Percentiles rank a stretch among this genome's conserved stretches.
These are phyloP conservation scores for Podabrus alpinus DNA, from an alignment of 2,888 invertebrate genomes.

Conservation along the genomic window DNA sequence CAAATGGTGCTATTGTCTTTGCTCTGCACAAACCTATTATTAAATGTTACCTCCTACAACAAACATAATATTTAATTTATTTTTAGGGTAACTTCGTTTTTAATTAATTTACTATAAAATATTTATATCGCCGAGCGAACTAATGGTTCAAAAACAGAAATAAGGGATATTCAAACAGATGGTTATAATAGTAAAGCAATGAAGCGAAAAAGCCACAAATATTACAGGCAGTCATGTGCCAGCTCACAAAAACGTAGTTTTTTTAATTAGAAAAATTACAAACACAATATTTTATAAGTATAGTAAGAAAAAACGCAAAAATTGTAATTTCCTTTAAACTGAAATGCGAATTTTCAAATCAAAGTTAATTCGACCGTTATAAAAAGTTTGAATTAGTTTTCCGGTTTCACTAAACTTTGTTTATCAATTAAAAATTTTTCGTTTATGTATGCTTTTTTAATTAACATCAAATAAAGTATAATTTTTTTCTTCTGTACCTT, in stretches of 20 bases:
- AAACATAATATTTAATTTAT: neutral
- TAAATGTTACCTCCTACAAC: neutral
- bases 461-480: neutral
- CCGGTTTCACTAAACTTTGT: slow-evolving; percentile 30
- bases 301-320: slow-evolving; percentile 33
- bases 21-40: neutral
- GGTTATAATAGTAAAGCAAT: slow-evolving; percentile 20
- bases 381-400: slow-evolving; percentile 39
- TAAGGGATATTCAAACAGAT: slow-evolving; percentile 12
- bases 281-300: slow-evolving; percentile 38
- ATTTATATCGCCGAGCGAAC: neutral
- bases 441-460: neutral
- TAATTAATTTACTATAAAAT: neutral
- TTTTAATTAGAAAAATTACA: slow-evolving; percentile 47
- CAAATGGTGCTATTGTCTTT: neutral
- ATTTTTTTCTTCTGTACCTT: neutral
- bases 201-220: slow-evolving; percentile 27
- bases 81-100: neutral
- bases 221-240: slow-evolving; percentile 29
- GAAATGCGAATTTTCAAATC: neutral
- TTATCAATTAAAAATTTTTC: slow-evolving; percentile 33
- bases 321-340: neutral
- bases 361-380: slow-evolving; percentile 30
- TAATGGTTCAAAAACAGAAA: neutral
- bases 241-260: slow-evolving; percentile 34